A percentile compares a stretch with the other conserved stretches of the same genome.
phyloP scores from a whole-genome alignment of 2,113 vertebrate genomes.

The Gobiocypris rarus region DNA sequence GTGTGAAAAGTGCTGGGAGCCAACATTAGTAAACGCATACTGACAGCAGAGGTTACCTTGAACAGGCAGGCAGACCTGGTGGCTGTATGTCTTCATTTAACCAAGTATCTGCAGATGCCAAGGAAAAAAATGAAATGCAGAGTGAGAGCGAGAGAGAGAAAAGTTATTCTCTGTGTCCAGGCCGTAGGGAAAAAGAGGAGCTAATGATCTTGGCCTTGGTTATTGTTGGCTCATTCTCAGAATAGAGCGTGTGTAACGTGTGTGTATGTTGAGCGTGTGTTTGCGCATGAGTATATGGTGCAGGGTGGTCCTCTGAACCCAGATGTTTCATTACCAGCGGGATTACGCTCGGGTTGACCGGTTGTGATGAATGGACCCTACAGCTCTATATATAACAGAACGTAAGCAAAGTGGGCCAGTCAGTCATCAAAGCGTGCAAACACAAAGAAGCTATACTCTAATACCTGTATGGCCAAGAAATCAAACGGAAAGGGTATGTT shows the following conservation, averaged over 20 bases:
- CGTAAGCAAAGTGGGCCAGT: slow-evolving; percentile 46
- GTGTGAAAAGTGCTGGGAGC: slow-evolving; percentile 67
- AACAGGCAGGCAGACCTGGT: slow-evolving; percentile 72
- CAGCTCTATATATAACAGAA: slow-evolving; percentile 49
- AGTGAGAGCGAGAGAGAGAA: slow-evolving; percentile 36
- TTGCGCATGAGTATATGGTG: slow-evolving; percentile 32
- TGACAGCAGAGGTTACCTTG: slow-evolving; percentile 86
- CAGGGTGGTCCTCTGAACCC: slow-evolving; percentile 52
- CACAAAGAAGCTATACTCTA: slow-evolving; percentile 16
- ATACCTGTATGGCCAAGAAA: not conserved
- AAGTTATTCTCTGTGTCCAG: slow-evolving; percentile 81
- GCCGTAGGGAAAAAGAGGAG: slow-evolving; percentile 70
- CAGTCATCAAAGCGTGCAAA: slow-evolving; percentile 41
- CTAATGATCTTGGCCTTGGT: slow-evolving; percentile 79
- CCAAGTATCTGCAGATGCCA: slow-evolving; percentile 79
- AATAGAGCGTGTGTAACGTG: slow-evolving; percentile 58
- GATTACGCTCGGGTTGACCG: slow-evolving; percentile 55
- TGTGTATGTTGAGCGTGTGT: slow-evolving; percentile 34
- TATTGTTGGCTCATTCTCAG: slow-evolving; percentile 75
- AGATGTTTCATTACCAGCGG: slow-evolving; percentile 52
- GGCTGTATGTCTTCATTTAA: slow-evolving; percentile 85
- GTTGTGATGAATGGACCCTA: slow-evolving; percentile 67
- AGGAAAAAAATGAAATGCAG: slow-evolving; percentile 57
- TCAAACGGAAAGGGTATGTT: slow-evolving; percentile 5
- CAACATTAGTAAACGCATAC: slow-evolving; percentile 75